Conservation (phyloP, 1,140 invertebrate species). For the Hirudo medicinalis region DNA sequence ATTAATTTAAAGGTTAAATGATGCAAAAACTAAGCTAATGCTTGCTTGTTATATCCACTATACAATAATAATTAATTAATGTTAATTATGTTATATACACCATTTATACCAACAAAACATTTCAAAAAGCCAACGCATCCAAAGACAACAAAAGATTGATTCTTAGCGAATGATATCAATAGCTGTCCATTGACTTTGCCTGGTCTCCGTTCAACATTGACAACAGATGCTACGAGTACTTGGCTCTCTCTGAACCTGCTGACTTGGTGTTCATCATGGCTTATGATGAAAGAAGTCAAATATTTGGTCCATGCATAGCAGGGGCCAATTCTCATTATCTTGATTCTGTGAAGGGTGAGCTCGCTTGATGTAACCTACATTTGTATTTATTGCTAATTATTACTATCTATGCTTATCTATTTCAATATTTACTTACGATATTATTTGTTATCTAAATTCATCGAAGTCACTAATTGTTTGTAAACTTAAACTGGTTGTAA, state of each 20-base stretch:
- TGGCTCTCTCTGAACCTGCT: constrained; percentile 29
- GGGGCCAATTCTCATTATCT: constrained; percentile 35
- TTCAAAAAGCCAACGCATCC: too few relatives aligned
- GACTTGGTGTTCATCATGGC: constrained; percentile 44
- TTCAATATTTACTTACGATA: too few relatives aligned
- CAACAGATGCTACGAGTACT: constrained; percentile 41
- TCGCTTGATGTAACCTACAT: too few relatives aligned
- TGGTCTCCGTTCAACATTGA: constrained; percentile 41
- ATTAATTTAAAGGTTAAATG: too few relatives aligned
- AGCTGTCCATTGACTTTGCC: constrained; percentile 43
- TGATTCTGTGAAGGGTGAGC: constrained; percentile 19
- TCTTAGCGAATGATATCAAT: not conserved
- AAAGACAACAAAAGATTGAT: not conserved
- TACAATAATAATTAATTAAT: too few relatives aligned
- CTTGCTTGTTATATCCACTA: too few relatives aligned
- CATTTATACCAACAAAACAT: not conserved
- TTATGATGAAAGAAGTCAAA: constrained; percentile 43
- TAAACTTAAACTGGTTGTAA: not conserved
- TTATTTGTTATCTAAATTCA: not conserved
- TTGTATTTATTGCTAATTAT: not conserved
- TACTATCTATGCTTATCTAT: not conserved
- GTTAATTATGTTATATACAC: too few relatives aligned
- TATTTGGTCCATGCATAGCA: constrained; percentile 38
- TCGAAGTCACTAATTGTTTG: not conserved
- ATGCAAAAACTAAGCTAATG: too few relatives aligned